phyloP scores from a whole-genome alignment of 2,113 vertebrate species.

The Macheiramphus alcinus region DNA sequence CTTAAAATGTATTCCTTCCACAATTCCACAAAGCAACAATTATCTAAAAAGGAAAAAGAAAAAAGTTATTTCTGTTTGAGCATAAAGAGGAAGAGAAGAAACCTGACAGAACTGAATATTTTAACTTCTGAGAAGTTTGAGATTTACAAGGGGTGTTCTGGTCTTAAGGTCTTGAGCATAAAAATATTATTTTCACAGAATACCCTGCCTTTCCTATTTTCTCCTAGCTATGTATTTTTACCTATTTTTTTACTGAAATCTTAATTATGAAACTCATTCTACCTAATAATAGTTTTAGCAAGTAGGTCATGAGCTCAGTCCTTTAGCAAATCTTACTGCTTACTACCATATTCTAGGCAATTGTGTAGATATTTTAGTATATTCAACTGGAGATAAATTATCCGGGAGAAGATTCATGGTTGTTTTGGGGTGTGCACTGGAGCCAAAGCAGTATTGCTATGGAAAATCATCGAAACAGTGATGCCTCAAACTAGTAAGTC shows the following conservation, averaged over 20 bases:
- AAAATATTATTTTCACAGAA: neutral
- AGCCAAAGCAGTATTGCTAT: constrained; percentile 10
- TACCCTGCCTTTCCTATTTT: neutral
- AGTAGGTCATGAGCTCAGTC: neutral
- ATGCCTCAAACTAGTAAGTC: constrained; percentile 25
- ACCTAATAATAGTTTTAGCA: neutral
- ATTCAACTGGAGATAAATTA: neutral
- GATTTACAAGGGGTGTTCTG: neutral
- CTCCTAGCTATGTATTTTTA: neutral
- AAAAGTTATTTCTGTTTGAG: neutral
- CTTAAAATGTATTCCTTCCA: neutral
- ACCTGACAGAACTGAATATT: neutral
- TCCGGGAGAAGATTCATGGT: neutral
- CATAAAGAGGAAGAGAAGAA: neutral
- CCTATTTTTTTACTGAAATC: neutral
- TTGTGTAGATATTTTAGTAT: neutral
- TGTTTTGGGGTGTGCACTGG: neutral
- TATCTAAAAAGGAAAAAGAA: neutral
- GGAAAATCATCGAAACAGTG: constrained; percentile 6
- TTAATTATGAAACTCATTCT: neutral
- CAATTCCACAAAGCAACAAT: neutral
- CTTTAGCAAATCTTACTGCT: neutral
- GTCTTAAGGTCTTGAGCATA: neutral
- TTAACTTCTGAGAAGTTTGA: neutral
- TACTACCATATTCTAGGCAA: neutral